Base-by-base conservation (phyloP, 2,113 vertebrate species). In the Antennarius striatus region DNA sequence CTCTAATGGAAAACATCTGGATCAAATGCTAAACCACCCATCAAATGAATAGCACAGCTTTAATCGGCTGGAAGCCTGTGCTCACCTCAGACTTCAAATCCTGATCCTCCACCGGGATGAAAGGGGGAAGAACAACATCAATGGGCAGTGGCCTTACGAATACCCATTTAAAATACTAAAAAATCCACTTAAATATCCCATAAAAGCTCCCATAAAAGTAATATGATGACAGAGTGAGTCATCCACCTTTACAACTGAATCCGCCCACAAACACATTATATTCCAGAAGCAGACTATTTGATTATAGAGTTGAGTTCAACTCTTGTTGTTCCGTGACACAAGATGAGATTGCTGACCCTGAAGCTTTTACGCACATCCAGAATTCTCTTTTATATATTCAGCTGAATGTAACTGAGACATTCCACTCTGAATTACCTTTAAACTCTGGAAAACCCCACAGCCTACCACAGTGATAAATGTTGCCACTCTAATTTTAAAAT, bases 331-430 rank as follows among this genome's bases (percentile, higher is more conserved):
- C 63, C 30, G 47, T 72, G 69, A 77, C 77, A 74, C 13, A 15
- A 70, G 55, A 51, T 53, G 63, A 79, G 11, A 68, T 40, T 39
- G 51, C 40, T 81, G 86, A 90, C 85, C 86, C 64, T n/a, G 11
- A 85, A 83, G 75, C 68, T 81, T 74, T 73, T 42, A 36, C 3
- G 71, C 65, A 83, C 73, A 69, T 79, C 60, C 52, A 52, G 59
- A 70, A 65, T 49, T 63, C 50, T 29, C 11, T 3, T 68, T 50
- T 1, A 17, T 28, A 12, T 30, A 47, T 6, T 56, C 56, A 51
- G 42, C 58, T 46, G 67, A 60, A 65, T 68, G 59, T 29, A 54
- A 63, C 46, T 55, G 71, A 77, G 56, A 45, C 67, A 68, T 61
- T 56, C 49, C 49, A 64, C 61, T 78, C 56, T 72, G 65, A 68